Base-by-base conservation (phyloP, 2,797 vertebrate genomes). In the Podarcis siculus region DNA sequence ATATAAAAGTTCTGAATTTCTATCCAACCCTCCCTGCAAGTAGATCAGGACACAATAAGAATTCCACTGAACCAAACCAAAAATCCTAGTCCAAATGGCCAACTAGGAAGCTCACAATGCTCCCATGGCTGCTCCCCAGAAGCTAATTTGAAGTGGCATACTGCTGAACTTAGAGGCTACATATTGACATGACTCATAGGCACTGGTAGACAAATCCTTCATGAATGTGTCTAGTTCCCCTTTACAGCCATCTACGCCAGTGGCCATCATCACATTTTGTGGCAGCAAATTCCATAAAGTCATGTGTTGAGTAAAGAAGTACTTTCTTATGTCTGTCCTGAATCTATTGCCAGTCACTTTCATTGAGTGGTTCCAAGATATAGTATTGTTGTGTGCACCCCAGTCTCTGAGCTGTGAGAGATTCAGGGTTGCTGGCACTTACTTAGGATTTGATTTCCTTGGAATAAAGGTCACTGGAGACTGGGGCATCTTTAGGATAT, bases 261-360 rank as follows among this genome's bases (percentile, higher is more conserved):
- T 58, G 71, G 35, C n/a, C 82, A 55, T 32, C 71, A 72, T 73
- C 45, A 35, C 35, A 71, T 83, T 30, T 71, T 83, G 30, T 71
- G 27, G 81, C 82, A 83, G 82, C 82, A 83, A 35, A 83, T 83
- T 83, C 69, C 42, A 55, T n/a, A 35, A 15, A 55, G 55, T 45
- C 66, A 45, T 19, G 4, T 66, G 10, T 72, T 23, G 49, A 15
- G 49, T 55, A 55, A 55, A 49, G 45, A 83, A 49, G 19, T 25
- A 27, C 19, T 69, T 82, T 32, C 30, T 69, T 42, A 30, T 23
- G 30, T 21, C 39, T 82, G 64, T 42, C 42, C 39, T n/a, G 17
- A 17, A 30, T 82, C 81, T 82, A 10, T 64, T 75, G 49, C 49
- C 45, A 55, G 55, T 84, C 32, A 37, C 58, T 32, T 73, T 55